Percentiles rank a stretch among this genome's conserved stretches.
Conservation (phyloP, 1,140 invertebrate genomes). For the Ladona fulva region DNA sequence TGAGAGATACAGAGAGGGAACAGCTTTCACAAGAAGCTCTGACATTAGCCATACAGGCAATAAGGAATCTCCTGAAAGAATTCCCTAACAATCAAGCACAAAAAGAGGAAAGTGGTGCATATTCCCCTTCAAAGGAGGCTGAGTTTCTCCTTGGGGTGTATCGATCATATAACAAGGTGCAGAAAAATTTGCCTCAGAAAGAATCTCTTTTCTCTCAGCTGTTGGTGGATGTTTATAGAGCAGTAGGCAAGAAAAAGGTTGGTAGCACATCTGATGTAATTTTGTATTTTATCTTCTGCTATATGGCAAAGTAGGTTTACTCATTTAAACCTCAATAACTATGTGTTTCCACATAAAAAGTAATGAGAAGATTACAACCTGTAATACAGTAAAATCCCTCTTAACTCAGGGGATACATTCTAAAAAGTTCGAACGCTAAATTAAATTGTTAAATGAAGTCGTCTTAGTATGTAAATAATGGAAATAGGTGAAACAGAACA, state of each 20-base stretch:
- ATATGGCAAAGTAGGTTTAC: too few species aligned
- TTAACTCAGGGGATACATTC: too few species aligned
- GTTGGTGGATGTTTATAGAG: not conserved
- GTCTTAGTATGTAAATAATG: too few species aligned
- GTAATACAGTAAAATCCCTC: too few species aligned
- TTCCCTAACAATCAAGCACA: not conserved
- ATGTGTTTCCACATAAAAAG: too few species aligned
- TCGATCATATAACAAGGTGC: not conserved
- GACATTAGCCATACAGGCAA: constrained; percentile 52
- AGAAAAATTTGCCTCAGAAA: not conserved
- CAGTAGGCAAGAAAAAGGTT: not conserved
- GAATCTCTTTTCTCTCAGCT: not conserved
- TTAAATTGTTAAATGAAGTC: too few species aligned
- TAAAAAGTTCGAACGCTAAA: too few species aligned
- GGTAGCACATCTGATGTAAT: not conserved
- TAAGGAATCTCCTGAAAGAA: not conserved
- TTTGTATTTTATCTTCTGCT: not conserved
- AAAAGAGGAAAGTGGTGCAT: not conserved
- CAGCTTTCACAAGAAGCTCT: constrained; percentile 65
- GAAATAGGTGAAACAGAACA: too few species aligned
- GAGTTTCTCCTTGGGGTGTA: not conserved
- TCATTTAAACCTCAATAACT: too few species aligned
- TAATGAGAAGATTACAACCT: too few species aligned
- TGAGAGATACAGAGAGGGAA: constrained; percentile 68
- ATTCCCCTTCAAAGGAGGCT: not conserved